phyloP scores from a whole-genome alignment of 92 coral and sea anemone genomes.

The Porites rus region DNA sequence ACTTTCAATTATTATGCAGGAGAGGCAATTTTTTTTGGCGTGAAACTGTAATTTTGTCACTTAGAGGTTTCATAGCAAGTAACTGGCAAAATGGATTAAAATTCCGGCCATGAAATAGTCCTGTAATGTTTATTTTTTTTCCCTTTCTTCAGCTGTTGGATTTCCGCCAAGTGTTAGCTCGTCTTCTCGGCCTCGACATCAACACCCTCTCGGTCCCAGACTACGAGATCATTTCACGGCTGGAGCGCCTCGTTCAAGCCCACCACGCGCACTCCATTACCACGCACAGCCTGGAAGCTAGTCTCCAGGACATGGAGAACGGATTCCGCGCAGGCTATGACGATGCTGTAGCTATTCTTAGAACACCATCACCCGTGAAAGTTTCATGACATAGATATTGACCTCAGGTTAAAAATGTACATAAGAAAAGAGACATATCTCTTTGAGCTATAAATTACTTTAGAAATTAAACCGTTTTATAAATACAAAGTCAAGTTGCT shows the following conservation, averaged over 20 bases:
- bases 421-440: background rate
- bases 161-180: conserved; percentile 97
- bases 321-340: conserved; percentile 94
- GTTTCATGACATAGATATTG: conserved; percentile 33
- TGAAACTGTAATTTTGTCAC: too few relatives aligned
- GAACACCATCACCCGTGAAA: conserved; percentile 86
- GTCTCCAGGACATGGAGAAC: conserved; percentile 96
- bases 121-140: background rate
- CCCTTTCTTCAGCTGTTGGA: conserved; percentile 76
- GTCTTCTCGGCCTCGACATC: conserved; percentile 95
- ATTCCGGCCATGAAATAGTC: too few relatives aligned
- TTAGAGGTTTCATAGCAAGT: too few relatives aligned
- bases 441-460: background rate
- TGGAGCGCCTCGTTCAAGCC: conserved; percentile 98
- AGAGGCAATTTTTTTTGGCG: too few relatives aligned
- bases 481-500: background rate
- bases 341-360: conserved; percentile 91
- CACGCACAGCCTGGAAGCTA: conserved; percentile 96
- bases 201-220: conserved; percentile 98
- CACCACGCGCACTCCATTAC: conserved; percentile 99
- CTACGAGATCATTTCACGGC: conserved; percentile 98
- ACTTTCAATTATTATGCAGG: too few relatives aligned
- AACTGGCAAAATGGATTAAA: too few relatives aligned
- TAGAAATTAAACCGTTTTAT: background rate
- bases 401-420: conserved; percentile 12